Base-by-base conservation (phyloP, 1,140 invertebrate species). In the Cyphomyrmex costatus region DNA sequence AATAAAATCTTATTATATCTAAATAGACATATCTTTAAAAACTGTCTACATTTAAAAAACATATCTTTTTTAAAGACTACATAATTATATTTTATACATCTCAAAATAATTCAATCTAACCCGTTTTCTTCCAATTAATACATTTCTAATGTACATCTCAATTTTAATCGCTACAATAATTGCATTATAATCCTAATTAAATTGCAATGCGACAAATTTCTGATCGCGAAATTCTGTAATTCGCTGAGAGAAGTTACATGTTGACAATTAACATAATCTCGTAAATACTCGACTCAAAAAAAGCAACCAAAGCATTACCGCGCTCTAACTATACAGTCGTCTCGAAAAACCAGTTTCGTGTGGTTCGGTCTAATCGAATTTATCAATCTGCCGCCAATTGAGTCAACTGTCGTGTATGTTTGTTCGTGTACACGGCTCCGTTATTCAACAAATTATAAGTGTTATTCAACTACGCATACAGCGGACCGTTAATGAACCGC, bases 321-420 rank as follows among this genome's bases (percentile, higher is more conserved):
- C 33, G 16, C 51, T n/a, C 68, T 83, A 83, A 49, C n/a, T 71
- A 4, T 71, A 4, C 7, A 7, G 19, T 7, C 24, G 53, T 49
- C 36, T 74, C 53, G 68, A 83, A 61, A 83, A 83, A 74, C 79
- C 68, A 83, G 68, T 74, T 74, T 71, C 6, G 79, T 73, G 42
- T 73, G 51, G 65, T 30, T 56, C 24, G 21, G 24, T 19, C 61
- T 89, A 88, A 88, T 89, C 68, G 51, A 74, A 89, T 88, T 88
- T 87, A 77, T 82, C 66, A 63, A 49, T 66, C 68, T 36, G 74
- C 77, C 83, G 70, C 87, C 88, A 88, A 78, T 86, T 86, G 88
- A 86, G 63, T 88, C 87, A 82, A 86, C 70, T 79, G 53, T 71
- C 66, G 60, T 86, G 77, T 68, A 77, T 70, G n/a, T n/a, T 66